phyloP scores from a whole-genome alignment of 2,888 invertebrate species.

The Acleris literana region DNA sequence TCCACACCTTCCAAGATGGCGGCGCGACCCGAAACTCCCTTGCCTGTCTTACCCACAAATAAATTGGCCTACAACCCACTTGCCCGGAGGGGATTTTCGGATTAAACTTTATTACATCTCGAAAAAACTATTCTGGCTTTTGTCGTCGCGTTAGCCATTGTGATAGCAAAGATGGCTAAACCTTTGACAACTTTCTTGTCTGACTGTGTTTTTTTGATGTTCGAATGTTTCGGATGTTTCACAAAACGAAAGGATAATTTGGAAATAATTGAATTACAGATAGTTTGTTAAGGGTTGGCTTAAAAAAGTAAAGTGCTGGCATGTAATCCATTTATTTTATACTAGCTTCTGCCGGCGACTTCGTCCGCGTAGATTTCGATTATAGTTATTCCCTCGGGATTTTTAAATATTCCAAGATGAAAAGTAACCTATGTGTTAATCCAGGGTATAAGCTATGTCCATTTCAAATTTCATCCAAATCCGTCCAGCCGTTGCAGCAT shows the following conservation, averaged over 20 bases:
- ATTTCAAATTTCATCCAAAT: too few relatives aligned
- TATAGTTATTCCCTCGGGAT: too few relatives aligned
- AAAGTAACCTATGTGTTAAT: too few relatives aligned
- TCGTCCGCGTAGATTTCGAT: too few relatives aligned
- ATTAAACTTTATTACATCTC: slow-evolving; percentile 66
- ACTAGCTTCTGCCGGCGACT: too few relatives aligned
- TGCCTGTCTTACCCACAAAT: slow-evolving; percentile 59
- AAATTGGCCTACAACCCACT: slow-evolving; percentile 66
- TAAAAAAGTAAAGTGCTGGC: too few relatives aligned
- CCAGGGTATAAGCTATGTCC: too few relatives aligned
- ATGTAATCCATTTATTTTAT: background rate
- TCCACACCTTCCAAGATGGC: slow-evolving; percentile 40
- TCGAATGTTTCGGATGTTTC: background rate
- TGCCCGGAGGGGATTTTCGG: slow-evolving; percentile 69
- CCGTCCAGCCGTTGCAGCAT: too few relatives aligned
- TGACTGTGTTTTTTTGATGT: too few relatives aligned
- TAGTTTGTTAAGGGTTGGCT: background rate
- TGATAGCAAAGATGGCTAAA: background rate
- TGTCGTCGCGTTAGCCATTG: slow-evolving; percentile 46
- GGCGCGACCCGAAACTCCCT: slow-evolving; percentile 36
- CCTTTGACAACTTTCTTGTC: slow-evolving; percentile 23
- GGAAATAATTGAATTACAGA: background rate
- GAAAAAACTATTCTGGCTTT: slow-evolving; percentile 51
- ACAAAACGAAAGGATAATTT: background rate
- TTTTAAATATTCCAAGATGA: too few relatives aligned